These are phyloP conservation scores for Drosophila nr. fundita DNA, from an alignment of 2,888 invertebrate species.

Conservation along the genomic window DNA sequence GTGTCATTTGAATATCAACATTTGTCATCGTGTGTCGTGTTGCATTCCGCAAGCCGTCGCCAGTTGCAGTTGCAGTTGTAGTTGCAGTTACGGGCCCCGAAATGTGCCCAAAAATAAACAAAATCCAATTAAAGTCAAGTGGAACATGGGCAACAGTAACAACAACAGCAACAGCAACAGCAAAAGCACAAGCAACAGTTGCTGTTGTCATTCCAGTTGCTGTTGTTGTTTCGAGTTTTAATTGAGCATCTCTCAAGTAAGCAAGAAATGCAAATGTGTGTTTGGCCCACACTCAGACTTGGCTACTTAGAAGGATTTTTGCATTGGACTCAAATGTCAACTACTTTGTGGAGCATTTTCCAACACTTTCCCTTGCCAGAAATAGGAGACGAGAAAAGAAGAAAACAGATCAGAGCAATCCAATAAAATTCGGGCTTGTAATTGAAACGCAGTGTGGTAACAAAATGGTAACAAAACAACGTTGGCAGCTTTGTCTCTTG, in stretches of 20 bases:
- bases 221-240: constrained; percentile 48
- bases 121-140: constrained; percentile 79
- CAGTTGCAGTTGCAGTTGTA: constrained; percentile 32
- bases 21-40: constrained; percentile 80
- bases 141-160: constrained; percentile 58
- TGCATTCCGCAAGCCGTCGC: constrained; percentile 69
- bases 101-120: constrained; percentile 78
- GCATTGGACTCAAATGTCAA: constrained; percentile 48
- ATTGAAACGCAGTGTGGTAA: constrained; percentile 75
- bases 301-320: constrained; percentile 60
- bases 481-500: constrained; percentile 35
- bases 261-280: constrained; percentile 61
- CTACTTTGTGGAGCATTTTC: constrained; percentile 67
- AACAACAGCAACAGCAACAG: constrained; percentile 30
- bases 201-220: constrained; percentile 31
- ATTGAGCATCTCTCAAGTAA: constrained; percentile 67
- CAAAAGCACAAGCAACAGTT: constrained; percentile 12
- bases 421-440: constrained; percentile 70
- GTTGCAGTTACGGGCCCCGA: constrained; percentile 48
- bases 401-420: constrained; percentile 54
- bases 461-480: constrained; percentile 49
- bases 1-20: constrained; percentile 80
- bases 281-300: constrained; percentile 49
- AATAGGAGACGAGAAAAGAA: constrained; percentile 1
- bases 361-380: constrained; percentile 70